Base-by-base conservation (phyloP, 2,888 invertebrate genomes). In the Ectemnius lituratus region DNA sequence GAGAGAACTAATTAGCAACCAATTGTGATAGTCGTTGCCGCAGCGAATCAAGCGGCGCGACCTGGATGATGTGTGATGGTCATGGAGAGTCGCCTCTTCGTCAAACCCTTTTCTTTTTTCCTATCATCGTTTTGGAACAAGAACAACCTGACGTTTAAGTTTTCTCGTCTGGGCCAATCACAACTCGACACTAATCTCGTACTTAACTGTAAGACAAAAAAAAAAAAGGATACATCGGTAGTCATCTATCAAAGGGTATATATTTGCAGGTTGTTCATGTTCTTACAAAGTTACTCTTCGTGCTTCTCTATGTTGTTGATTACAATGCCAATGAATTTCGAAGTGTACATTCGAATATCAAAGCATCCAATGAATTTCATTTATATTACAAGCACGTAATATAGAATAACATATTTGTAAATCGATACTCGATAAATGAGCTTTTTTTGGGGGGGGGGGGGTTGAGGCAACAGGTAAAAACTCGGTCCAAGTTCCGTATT, bases 1-100 rank as follows among this genome's bases (percentile, higher is more conserved):
- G 28, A 23, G 59, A 52, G 45, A 70, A 56, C 67, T 58, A 76
- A 73, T 57, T 65, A 73, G 70, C 77, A 78, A 76, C 70, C 76
- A 81, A 87, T 87, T 90, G 90, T 90, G 90, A 90, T 90, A 90
- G 89, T 85, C 85, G 81, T 23, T 86, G 86, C 85, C 85, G 85
- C 81, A 46, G 57, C 23, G 14, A 49, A 6, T 65, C 70, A 81
- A 11, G 8, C 76, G 84, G 80, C 84, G 87, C 73, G 88, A 80
- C 89, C 88, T 81, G 69, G 66, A 78, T 64, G 75, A 73, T 63
- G 23, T 20, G 20, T 23, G 70, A 69, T 52, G 14, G 52, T 52
- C 52, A 5, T 14, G 1, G 81, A 76, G 75, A 75, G 73, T 56
- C 67, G 76, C 74, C 61, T 73, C 60, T 78, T 75, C 69, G 49